Evolutionary conservation across 2,113 vertebrate species (phyloP), one percentile per base, ranked within the genome.

Genomic region (Felis catus): DNA sequence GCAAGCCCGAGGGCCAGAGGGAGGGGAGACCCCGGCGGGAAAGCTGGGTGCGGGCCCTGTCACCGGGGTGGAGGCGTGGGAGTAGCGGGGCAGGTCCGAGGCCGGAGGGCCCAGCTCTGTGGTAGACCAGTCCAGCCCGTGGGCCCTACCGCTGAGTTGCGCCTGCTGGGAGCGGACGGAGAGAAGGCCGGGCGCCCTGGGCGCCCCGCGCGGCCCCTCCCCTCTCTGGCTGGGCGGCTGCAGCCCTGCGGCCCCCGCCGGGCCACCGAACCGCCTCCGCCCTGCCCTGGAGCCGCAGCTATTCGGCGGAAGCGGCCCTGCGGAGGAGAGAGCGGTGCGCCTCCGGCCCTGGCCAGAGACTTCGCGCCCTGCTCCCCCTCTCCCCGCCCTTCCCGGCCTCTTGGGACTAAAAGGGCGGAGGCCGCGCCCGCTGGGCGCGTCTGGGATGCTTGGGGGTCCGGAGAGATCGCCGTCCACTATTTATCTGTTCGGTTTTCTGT

Each of bases 101-200:
- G 8, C 63, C 31, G 13, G 61, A 21, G 13, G 80, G 36, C 36
- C 15, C 41, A 5, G 81, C 78, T 65, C 58, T 48, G 55, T 61
- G 9, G 66, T 76, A 73, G 83, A 82, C 51, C 92, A 0, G 58
- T 29, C 55, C 84, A 5, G 55, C 10, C 45, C 6, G 3, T 0
- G 95, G 83, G 45, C 73, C 73, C 39, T 0, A n/a, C 61, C 7
- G 7, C 10, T 1, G 21, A 74, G 31, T 45, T 18, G 83, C 41
- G 95, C 63, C 53, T 1, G 53, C 81, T 21, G 41, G 36, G n/a
- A 48, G 63, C 68, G 3, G 8, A 31, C n/a, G 0, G 18, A 48
- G 51, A 65, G 81, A 41, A 86, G 73, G 95, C 93, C 79, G 63
- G 87, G 96, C 91, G 83, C 89, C 93, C 83, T 55, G 19, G 4